Evolutionary conservation across 2,888 invertebrate species (phyloP).

Genomic region (Eristalinus sepulchralis): DNA sequence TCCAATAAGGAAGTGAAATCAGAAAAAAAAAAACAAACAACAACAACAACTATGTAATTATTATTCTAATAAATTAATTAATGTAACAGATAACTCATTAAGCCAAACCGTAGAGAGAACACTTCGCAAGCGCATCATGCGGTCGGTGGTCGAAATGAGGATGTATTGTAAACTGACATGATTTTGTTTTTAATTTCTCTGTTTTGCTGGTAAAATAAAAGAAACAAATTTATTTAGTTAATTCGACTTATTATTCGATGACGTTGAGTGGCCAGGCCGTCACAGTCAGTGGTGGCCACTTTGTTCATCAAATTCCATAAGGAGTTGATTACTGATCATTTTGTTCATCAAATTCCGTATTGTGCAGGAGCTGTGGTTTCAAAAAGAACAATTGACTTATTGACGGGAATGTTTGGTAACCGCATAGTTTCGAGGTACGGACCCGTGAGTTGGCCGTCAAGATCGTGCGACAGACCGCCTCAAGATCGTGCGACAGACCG

Average conservation of each 20-base stretch:
- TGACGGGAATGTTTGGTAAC: no score
- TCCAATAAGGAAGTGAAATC: conserved; percentile 29
- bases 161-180: conserved; percentile 44
- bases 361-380: no score
- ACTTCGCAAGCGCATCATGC: neutral
- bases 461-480: no score
- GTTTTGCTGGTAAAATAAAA: conserved; percentile 61
- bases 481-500: no score
- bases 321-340: no score
- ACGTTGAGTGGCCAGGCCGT: no score
- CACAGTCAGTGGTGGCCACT: no score
- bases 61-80: conserved; percentile 47
- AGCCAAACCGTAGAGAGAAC: conserved; percentile 10
- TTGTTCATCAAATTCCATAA: no score
- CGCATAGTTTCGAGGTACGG: no score
- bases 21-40: neutral
- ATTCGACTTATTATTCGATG: neutral
- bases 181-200: conserved; percentile 32
- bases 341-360: no score
- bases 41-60: conserved; percentile 51
- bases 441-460: no score
- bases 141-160: neutral
- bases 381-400: no score
- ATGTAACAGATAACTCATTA: conserved; percentile 20
- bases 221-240: conserved; percentile 8